Percentiles rank a stretch among this genome's conserved stretches.
Evolutionary conservation across 2,888 invertebrate genomes (phyloP).

Genomic region (Lasius platythorax): DNA sequence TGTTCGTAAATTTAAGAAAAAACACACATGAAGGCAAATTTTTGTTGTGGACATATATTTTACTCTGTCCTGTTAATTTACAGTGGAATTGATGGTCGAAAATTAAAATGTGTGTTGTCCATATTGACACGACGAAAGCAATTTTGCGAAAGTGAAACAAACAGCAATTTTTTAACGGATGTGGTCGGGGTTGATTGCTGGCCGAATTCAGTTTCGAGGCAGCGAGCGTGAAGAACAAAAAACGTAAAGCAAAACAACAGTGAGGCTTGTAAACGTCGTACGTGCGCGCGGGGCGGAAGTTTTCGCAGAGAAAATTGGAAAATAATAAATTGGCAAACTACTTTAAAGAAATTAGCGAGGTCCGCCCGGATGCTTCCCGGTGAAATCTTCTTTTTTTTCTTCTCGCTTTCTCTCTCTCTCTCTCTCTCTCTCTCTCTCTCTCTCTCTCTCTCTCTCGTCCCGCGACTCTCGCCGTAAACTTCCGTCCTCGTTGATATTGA

Average conservation of each 20-base stretch:
- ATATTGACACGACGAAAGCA: conserved; percentile 30
- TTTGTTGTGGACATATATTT: neutral
- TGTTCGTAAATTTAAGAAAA: neutral
- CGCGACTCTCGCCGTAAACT: conserved; percentile 77
- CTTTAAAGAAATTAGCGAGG: conserved; percentile 83
- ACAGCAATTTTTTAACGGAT: conserved; percentile 50
- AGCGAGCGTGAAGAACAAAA: conserved; percentile 59
- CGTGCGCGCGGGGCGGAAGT: conserved; percentile 69
- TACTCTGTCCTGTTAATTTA: conserved; percentile 46
- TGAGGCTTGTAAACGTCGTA: conserved; percentile 61
- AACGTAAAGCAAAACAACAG: conserved; percentile 65
- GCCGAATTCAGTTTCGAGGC: conserved; percentile 49
- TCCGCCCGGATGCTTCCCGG: conserved; percentile 73
- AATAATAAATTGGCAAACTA: conserved; percentile 84
- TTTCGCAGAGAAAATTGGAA: conserved; percentile 80
- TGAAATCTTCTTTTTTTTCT: conserved; percentile 61
- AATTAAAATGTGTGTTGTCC: conserved; percentile 31
- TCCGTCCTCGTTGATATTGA: conserved; percentile 81
- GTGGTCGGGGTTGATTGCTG: conserved; percentile 41
- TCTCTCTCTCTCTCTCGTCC: conserved; percentile 39
- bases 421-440: conserved; percentile 25
- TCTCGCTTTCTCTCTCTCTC: conserved; percentile 5
- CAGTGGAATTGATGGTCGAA: conserved; percentile 59
- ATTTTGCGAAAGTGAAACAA: conserved; percentile 38
- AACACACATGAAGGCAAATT: neutral